Evolutionary conservation across 2,888 invertebrate genomes (phyloP).

Genomic region (Caenorhabditis auriculariae): DNA sequence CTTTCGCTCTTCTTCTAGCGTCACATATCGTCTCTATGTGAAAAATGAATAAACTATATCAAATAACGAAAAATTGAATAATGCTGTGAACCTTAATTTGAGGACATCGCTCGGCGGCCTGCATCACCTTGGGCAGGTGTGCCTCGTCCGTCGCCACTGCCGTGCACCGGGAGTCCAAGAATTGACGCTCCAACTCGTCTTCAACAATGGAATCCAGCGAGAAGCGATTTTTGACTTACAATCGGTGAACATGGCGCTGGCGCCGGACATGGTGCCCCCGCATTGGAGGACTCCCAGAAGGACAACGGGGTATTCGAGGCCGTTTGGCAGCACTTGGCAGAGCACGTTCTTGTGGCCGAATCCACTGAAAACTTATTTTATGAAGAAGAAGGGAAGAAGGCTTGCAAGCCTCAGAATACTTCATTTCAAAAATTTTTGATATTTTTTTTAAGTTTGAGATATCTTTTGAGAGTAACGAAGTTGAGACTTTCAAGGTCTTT

Average conservation of each 20-base stretch:
- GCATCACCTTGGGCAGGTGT: slow-evolving; percentile 31
- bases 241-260: slow-evolving; percentile 49
- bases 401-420: too few species aligned
- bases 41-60: too few species aligned
- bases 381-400: too few species aligned
- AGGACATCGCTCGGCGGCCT: slow-evolving; percentile 28
- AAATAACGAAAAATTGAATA: too few species aligned
- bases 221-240: slow-evolving; percentile 22
- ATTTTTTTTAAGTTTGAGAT: too few species aligned
- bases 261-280: slow-evolving; percentile 47
- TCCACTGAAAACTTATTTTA: slow-evolving; percentile 7
- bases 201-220: background rate
- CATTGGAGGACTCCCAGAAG: slow-evolving; percentile 30
- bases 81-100: slow-evolving; percentile 8
- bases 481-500: too few species aligned
- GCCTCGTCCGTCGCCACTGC: slow-evolving; percentile 30
- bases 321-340: slow-evolving; percentile 48
- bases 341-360: slow-evolving; percentile 44
- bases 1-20: too few species aligned
- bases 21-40: too few species aligned
- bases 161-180: slow-evolving; percentile 31
- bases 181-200: slow-evolving; percentile 46
- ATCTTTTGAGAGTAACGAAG: too few species aligned
- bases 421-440: too few species aligned
- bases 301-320: slow-evolving; percentile 40